Base-by-base conservation (phyloP, 2,888 invertebrate genomes). In the Synergus laeviventris region DNA sequence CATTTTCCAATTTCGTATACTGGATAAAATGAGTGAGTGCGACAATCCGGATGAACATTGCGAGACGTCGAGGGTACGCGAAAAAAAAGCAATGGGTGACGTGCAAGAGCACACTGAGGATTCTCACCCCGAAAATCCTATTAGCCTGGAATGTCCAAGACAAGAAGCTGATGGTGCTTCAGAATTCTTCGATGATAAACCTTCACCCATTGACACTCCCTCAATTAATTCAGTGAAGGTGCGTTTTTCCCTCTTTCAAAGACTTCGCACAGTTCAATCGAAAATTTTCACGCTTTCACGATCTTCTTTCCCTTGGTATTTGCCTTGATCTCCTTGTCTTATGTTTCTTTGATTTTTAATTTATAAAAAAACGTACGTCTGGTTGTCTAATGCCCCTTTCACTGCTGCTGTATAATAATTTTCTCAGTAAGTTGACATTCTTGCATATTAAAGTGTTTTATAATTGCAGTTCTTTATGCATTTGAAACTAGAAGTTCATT, bases 81-180 rank as follows among this genome's bases (percentile, higher is more conserved):
- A 84, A 85, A 85, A 83, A 77, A 84, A 83, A 84, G 83, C 80
- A 78, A 91, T 91, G 90, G 89, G 88, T 85, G 90, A 91, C 86
- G 90, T 90, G 83, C 88, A 90, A 85, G 88, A 87, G 85, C 85
- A 84, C 76, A 80, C 77, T 62, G 80, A 80, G 45, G 81, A 81
- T 76, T 76, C 80, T 18, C 38, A 56, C 62, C 78, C 75, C 12
- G 81, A 49, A 16, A 76, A 75, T 76, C 45, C 74, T 24, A n/a
- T n/a, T n/a, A 31, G 66, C 61, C 76, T 70, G 56, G 31, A 73
- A 62, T 64, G 81, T 81, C 42, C 76, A 75, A 78, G 82, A 73
- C 80, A 83, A 73, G 81, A 81, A 38, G 77, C 75, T 49, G 82
- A 85, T 61, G 79, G 80, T 76, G 74, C 76, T 39, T 76, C 79